Percentiles rank a stretch among this genome's conserved stretches.
phyloP scores from a whole-genome alignment of 2,113 vertebrate genomes.

The Melanocharis versteri region DNA sequence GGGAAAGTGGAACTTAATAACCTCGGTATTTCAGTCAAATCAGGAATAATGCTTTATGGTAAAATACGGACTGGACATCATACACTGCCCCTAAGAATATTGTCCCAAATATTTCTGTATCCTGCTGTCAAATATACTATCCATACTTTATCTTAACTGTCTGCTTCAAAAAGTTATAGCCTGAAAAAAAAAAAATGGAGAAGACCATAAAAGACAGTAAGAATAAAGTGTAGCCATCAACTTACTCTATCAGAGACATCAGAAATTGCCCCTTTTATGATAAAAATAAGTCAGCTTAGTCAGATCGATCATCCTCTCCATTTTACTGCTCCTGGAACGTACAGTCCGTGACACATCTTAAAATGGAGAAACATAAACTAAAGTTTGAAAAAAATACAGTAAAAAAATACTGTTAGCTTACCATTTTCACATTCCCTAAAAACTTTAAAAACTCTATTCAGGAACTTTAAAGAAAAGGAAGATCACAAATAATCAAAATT shows the following conservation, averaged over 20 bases:
- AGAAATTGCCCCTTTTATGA: constrained; percentile 10
- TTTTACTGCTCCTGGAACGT: background rate
- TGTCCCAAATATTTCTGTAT: background rate
- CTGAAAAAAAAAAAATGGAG: background rate
- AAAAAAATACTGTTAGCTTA: background rate
- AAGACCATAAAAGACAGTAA: background rate
- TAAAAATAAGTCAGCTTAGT: constrained; percentile 4
- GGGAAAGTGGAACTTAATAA: background rate
- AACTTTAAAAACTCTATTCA: background rate
- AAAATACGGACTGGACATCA: background rate
- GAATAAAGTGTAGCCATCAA: background rate
- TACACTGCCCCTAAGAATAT: background rate
- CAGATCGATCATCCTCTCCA: background rate
- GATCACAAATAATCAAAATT: constrained; percentile 11
- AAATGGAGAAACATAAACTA: background rate
- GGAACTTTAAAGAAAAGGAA: constrained; percentile 35
- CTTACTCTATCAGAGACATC: background rate
- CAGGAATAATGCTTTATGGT: background rate
- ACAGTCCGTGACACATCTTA: background rate
- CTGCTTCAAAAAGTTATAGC: background rate
- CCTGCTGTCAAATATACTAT: background rate
- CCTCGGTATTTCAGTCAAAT: background rate
- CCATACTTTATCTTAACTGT: background rate
- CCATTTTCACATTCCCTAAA: background rate
- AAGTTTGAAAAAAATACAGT: background rate